Evolutionary conservation across 2,888 invertebrate genomes (phyloP), one percentile per base, ranked within the genome.

Genomic region (Cantharis rufa): DNA sequence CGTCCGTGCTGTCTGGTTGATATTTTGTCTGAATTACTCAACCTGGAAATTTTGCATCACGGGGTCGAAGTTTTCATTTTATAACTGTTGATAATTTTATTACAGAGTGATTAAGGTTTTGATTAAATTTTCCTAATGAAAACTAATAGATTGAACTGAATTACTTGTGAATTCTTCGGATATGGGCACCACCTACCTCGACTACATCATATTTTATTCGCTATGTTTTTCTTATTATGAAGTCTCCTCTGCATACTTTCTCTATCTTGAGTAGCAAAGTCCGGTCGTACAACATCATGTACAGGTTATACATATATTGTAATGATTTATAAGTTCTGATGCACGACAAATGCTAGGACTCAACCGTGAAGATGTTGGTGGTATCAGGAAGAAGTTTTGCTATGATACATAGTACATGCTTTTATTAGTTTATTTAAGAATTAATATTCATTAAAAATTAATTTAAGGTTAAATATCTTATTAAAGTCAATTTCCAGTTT

Each of bases 11-110:
- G 73, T 73, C 73, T 73, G 61, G 73, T 27, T 69, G 73, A 62
- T 62, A 69, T 69, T 73, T 73, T 69, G 73, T 73, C 73, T 69
- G 62, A 15, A 73, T 73, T 73, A 73, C 69, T 69, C 62, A 73
- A 73, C 62, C 63, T 32, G 73, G 73, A 28, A 28, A 62, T 27
- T 69, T 73, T 69, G 69, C 69, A 73, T 28, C 72, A 48, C 28
- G 48, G 28, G 15, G 27, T 63, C 48, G 72, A n/a, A 68, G 66
- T 64, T 66, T 66, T 66, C 21, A 24, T 66, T 66, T 66, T 16
- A 66, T 18, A 66, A 16, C 18, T 66, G n/a, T 21, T 24, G n/a
- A 21, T 66, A 21, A 21, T 66, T 66, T 24, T 21, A 9, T 21
- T 66, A 66, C 18, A 21, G 18, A 9, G n/a, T 48, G 48, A 48